Base-by-base conservation (phyloP, 2,797 vertebrate genomes). In the Enoplosus armatus region DNA sequence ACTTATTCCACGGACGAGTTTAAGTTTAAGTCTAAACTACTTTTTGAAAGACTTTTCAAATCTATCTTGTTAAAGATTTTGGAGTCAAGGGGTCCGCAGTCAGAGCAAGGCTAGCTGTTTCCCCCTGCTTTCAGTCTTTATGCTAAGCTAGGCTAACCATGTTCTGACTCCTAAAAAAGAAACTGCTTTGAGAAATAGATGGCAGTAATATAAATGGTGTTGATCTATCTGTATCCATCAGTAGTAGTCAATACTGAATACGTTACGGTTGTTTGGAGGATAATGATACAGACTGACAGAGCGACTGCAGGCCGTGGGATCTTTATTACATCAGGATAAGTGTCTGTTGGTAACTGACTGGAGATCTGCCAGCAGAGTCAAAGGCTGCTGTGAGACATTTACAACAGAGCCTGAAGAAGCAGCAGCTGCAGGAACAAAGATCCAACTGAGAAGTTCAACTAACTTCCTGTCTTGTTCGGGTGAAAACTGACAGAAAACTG, bases 291-390 rank as follows among this genome's bases (percentile, higher is more conserved):
- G 26, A 11, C 20, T 43, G 70, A 62, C 70, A 20, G 61, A 18
- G 20, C n/a, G 22, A 45, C 60, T 62, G 43, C 56, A 53, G 63
- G 55, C 22, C 10, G n/a, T 67, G 48, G 26, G 45, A 76, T 61
- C 55, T 60, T 60, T 35, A 58, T 5, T 37, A 60, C 73, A 76
- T 76, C 47, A 54, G 65, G 37, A 68, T 5, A 35, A 55, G 31
- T 48, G 41, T 70, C 15, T 41, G 63, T 22, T 54, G 26, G 39
- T 69, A 29, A 24, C 35, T 45, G 50, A 37, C 63, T 37, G 22
- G 41, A 65, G 47, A 50, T 24, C 45, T 35, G 62, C 45, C 62
- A 50, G 22, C 41, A 63, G 60, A 48, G 63, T 65, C 31, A 37
- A 37, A 65, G 47, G 63, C 63, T 15, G 29, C 62, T 45, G 60